Base-by-base conservation (phyloP, 2,888 invertebrate genomes). In the Embidobia sp. region DNA sequence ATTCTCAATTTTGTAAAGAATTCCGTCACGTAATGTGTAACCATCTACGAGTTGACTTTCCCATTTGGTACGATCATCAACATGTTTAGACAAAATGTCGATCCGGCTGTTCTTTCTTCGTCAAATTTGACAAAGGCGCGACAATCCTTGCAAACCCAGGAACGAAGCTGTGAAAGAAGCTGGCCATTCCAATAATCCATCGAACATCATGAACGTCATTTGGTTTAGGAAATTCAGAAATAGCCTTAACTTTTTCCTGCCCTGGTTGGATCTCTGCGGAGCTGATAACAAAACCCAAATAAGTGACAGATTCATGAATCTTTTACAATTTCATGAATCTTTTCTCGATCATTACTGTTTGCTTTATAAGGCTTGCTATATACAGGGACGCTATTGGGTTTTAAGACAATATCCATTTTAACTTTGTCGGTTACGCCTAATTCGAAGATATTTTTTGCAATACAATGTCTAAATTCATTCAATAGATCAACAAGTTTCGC, bases 251-350 rank as follows among this genome's bases (percentile, higher is more conserved):
- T 10, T 37, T 37, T 8, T 16, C 18, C 5, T 10, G 16, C 2
- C 59, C 11, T 11, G 18, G 49, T 33, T 22, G 1, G 11, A 49
- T 18, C 29, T 35, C 33, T 18, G 8, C 13, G 19, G 22, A 18
- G 13, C 22, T 53, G 5, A 53, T 8, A 1, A 22, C 15, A 13
- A 57, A 42, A 10, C 42, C 42, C 8, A 57, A 10, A 19, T 19
- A 57, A 10, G 8, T 19, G 7, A 53, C n/a, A n/a, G n/a, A n/a
- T n/a, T 46, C n/a, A 63, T 49, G 1, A 35, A 10, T 35, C 35
- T 1, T 3, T 10, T 2, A 35, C 35, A 7, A 35, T 35, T 13
- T 13, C 13, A 5, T 15, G 4, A 35, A 35, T 35, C 7, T 2
- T 35, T 13, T 35, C 35, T n/a, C n/a, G n/a, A n/a, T n/a, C n/a